phyloP scores from a whole-genome alignment of 1,140 invertebrate species.

The Drosophila willistoni region DNA sequence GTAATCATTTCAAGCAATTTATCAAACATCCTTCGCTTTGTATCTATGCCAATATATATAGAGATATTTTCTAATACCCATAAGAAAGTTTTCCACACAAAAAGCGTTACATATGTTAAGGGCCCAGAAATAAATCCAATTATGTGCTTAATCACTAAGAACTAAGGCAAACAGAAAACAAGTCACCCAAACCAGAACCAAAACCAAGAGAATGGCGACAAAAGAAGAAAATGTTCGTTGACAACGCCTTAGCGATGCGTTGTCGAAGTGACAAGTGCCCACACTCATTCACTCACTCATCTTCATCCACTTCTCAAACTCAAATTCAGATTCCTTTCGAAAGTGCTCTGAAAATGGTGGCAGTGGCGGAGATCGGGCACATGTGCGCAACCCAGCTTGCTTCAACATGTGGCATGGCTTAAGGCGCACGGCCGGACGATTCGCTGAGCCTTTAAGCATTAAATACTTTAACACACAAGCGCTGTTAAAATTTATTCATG shows the following conservation, averaged over 20 bases:
- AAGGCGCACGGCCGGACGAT: constrained; percentile 69
- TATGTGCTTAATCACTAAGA: constrained; percentile 78
- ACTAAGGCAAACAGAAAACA: constrained; percentile 22
- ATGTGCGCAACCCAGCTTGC: constrained; percentile 44
- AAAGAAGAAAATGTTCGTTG: constrained; percentile 40
- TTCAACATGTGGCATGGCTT: constrained; percentile 74
- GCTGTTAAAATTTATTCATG: constrained; percentile 81
- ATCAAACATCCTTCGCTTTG: not conserved
- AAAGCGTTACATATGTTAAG: constrained; percentile 61
- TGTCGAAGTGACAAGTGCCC: constrained; percentile 60
- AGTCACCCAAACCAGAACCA: not conserved
- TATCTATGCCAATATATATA: not conserved
- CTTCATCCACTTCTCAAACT: constrained; percentile 35
- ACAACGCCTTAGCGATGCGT: constrained; percentile 57
- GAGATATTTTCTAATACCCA: constrained; percentile 37
- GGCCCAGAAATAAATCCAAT: constrained; percentile 74
- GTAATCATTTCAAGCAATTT: not conserved
- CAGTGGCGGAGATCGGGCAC: constrained; percentile 29
- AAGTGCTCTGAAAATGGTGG: too few relatives aligned
- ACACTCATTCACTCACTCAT: constrained; percentile 35
- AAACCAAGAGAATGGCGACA: constrained; percentile 1
- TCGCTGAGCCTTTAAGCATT: constrained; percentile 76
- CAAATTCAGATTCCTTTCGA: constrained; percentile 21
- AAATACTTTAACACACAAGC: constrained; percentile 81
- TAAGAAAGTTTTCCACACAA: constrained; percentile 58